A percentile compares a stretch with the other conserved stretches of the same genome.
Conservation (phyloP, 2,797 vertebrate genomes). For the Erpetoichthys calabaricus region DNA sequence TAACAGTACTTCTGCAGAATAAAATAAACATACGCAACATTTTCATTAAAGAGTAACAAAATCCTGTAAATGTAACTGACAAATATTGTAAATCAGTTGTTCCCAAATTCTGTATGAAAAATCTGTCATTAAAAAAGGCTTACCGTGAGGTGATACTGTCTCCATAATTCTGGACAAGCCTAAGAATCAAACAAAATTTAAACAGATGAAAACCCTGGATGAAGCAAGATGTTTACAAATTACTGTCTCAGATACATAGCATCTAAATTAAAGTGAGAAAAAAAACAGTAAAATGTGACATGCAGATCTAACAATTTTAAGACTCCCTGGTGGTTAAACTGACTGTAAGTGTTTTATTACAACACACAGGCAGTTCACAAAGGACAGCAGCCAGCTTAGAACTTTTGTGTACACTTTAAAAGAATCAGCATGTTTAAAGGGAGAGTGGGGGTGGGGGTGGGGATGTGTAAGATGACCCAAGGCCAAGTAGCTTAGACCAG, state of each 20-base stretch:
- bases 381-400: neutral
- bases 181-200: constrained; percentile 33
- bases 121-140: constrained; percentile 28
- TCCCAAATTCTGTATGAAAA: too few species aligned
- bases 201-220: neutral
- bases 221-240: constrained; percentile 59
- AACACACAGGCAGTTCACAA: neutral
- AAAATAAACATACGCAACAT: too few species aligned
- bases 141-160: constrained; percentile 72
- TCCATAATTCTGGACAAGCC: constrained; percentile 74
- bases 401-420: neutral
- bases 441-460: neutral
- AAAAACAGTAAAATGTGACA: too few species aligned
- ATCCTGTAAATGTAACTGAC: too few species aligned
- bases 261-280: too few species aligned
- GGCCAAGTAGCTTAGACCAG: too few species aligned
- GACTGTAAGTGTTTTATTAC: constrained; percentile 3
- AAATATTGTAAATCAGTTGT: too few species aligned
- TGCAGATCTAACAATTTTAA: too few species aligned
- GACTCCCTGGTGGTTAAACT: too few species aligned
- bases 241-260: too few species aligned
- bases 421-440: constrained; percentile 4
- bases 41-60: too few species aligned
- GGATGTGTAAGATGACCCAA: constrained; percentile 3
- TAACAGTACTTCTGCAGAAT: too few species aligned